Evolutionary conservation across 2,888 invertebrate genomes (phyloP).

Genomic region (Brenthis ino): DNA sequence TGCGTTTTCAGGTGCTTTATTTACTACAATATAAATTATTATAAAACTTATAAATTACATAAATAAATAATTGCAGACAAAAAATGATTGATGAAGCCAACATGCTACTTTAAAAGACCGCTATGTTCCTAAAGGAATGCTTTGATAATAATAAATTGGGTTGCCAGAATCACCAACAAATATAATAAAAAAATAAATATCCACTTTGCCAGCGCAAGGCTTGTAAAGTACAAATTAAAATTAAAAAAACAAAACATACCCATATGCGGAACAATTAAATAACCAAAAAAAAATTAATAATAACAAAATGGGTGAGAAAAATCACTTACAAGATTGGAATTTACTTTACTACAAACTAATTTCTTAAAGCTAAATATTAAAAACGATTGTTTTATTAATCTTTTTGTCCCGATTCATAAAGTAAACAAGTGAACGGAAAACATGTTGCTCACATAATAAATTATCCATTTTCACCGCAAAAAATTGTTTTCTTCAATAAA

Average conservation of each 20-base stretch:
- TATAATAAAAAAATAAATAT: conserved; percentile 23
- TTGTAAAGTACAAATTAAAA: conserved; percentile 19
- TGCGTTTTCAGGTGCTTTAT: conserved; percentile 54
- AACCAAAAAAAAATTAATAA: conserved; percentile 9
- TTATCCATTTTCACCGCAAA: no score
- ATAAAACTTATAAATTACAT: conserved; percentile 73
- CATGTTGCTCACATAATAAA: no score
- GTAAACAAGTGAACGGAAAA: neutral
- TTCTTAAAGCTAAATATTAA: conserved; percentile 9
- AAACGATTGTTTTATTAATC: neutral
- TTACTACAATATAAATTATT: conserved; percentile 75
- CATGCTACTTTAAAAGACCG: conserved; percentile 29
- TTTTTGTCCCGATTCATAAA: neutral
- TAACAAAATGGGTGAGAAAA: conserved; percentile 4
- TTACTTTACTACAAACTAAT: conserved; percentile 22
- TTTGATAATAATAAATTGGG: conserved; percentile 35
- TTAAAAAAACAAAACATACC: conserved; percentile 23
- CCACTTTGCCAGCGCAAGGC: conserved; percentile 6
- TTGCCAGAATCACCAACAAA: conserved; percentile 21
- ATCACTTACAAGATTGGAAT: conserved; percentile 31
- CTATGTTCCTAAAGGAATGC: conserved; percentile 47
- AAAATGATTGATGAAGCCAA: conserved; percentile 40
- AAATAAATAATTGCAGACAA: conserved; percentile 74
- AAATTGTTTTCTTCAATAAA: no score
- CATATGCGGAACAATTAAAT: conserved; percentile 10